These are phyloP conservation scores for Schizopygopsis malacanthus DNA, from an alignment of 2,797 vertebrate genomes.

Conservation along the genomic window DNA sequence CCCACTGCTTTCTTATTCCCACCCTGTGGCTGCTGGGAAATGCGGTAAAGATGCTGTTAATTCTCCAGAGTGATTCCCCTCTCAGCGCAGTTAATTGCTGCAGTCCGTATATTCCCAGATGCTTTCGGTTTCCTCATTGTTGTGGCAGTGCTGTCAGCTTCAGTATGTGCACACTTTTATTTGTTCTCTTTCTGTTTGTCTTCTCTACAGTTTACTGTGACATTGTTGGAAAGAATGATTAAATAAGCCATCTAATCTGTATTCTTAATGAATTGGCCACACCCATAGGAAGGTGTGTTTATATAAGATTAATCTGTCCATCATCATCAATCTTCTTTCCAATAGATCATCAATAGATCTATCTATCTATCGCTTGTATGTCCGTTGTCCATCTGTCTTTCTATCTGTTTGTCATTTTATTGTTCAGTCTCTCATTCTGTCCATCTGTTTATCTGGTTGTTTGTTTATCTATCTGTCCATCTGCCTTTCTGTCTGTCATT, in stretches of 20 bases:
- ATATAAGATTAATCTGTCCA: neutral
- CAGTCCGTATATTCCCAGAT: slow-evolving; percentile 6
- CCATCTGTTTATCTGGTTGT: neutral
- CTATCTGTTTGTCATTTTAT: neutral
- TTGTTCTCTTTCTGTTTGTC: neutral
- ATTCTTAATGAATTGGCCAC: neutral
- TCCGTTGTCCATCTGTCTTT: neutral
- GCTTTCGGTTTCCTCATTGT: neutral
- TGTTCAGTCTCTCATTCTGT: neutral
- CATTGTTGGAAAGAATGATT: neutral
- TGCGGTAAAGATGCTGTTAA: neutral
- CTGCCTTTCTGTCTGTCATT: neutral
- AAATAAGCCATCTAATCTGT: neutral
- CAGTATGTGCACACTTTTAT: neutral
- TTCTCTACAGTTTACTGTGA: neutral
- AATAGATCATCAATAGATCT: too few species aligned
- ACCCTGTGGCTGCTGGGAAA: neutral
- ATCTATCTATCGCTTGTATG: neutral
- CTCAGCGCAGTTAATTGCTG: slow-evolving; percentile 37
- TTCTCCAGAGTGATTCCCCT: slow-evolving; percentile 23
- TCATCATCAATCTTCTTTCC: neutral
- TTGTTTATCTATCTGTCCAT: neutral
- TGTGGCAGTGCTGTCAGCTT: neutral
- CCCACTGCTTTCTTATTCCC: slow-evolving; percentile 18
- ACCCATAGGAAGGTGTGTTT: neutral